Percentiles rank a stretch among this genome's conserved stretches.
These are phyloP conservation scores for Sialis lutaria DNA, from an alignment of 2,888 invertebrate species.

Conservation along the genomic window DNA sequence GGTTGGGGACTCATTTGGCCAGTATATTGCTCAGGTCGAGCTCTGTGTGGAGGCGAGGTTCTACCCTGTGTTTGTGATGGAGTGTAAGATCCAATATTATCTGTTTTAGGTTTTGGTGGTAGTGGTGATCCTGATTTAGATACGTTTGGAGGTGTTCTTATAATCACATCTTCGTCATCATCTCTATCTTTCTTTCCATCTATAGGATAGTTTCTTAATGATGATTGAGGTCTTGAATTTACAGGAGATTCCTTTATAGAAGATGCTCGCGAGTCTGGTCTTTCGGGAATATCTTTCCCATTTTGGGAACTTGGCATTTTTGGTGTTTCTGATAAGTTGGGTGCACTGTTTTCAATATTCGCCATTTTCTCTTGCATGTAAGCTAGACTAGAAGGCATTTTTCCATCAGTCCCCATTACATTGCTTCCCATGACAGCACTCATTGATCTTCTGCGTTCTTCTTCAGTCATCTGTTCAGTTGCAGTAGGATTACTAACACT, in stretches of 20 bases:
- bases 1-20: not conserved
- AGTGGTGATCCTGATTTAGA: conserved; percentile 5
- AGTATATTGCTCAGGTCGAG: not conserved
- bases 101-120: not conserved
- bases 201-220: not conserved
- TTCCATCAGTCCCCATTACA: conserved; percentile 25
- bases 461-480: conserved; percentile 28
- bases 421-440: conserved; percentile 30
- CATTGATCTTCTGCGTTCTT: conserved; percentile 34
- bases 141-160: conserved; percentile 3
- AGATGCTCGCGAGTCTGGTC: conserved; percentile 18
- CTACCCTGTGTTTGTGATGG: not conserved
- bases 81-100: not conserved
- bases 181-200: conserved; percentile 7
- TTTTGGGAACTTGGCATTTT: conserved; percentile 14
- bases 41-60: not conserved
- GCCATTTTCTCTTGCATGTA: conserved; percentile 27
- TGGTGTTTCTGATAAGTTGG: conserved; percentile 11
- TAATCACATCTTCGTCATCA: conserved; percentile 9
- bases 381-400: conserved; percentile 25
- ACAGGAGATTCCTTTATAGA: conserved; percentile 11
- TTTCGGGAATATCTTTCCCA: conserved; percentile 14
- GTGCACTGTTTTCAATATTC: conserved; percentile 21
- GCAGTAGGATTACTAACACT: conserved; percentile 34
- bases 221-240: conserved; percentile 5